Evolutionary conservation across 2,888 invertebrate species (phyloP), one percentile per base, ranked within the genome.

Genomic region (Priocnemis perturbator): DNA sequence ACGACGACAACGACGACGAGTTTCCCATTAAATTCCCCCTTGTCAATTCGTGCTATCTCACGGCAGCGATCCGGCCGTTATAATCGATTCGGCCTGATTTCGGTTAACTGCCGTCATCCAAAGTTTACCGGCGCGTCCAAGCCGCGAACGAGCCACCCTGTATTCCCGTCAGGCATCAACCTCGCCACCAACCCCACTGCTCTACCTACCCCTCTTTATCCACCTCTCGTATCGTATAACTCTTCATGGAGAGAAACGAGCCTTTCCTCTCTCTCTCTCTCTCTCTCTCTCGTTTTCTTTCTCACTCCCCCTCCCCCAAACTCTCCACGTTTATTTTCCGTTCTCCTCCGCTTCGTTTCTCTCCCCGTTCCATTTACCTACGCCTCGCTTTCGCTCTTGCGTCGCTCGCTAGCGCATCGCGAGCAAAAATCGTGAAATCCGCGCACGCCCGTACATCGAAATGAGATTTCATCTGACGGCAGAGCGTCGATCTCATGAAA

Each of bases 31-130:
- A 83, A 85, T 82, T 78, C 77, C 69, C 75, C 67, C 56, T 68
- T 82, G 85, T 83, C 85, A 79, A 83, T 84, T 83, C 84, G 74
- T 81, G 82, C 80, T 84, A 83, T 77, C 79, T 74, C 77, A 74
- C 76, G 71, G 80, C 78, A 80, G 79, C 84, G 83, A 85, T 83
- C 80, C 78, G 76, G 72, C 81, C 81, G 83, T 85, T 84, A 83
- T 86, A 86, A 86, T 86, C 85, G 84, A 85, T 86, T 86, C 79
- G 77, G 78, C 84, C 83, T 81, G 85, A 86, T 86, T 85, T 82
- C 81, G 83, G 83, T 85, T 83, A 86, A 83, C 84, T 84, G 79
- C 81, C 81, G 85, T 85, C 85, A 81, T 81, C 81, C 75, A 75
- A 86, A 86, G 85, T 86, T 86, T 84, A 80, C 77, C 77, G 71